These are phyloP conservation scores for Scaptodrosophila lebanonensis DNA, from an alignment of 1,140 invertebrate genomes.

Conservation along the genomic window DNA sequence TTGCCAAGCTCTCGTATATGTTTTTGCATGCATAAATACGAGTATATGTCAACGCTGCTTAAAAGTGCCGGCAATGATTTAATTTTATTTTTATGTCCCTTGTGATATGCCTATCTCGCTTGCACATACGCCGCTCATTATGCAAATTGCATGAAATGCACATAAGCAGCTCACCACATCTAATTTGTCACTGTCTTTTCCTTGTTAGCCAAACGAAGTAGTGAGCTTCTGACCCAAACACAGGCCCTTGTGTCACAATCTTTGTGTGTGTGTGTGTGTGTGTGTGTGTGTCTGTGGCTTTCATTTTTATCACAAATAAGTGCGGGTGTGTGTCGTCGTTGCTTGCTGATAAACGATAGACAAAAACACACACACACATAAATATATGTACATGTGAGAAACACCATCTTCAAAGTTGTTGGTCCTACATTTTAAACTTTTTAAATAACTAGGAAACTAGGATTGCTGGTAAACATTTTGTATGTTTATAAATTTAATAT, in stretches of 20 bases:
- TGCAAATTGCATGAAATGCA: constrained; percentile 71
- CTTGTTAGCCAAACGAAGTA: constrained; percentile 64
- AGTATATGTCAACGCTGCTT: constrained; percentile 44
- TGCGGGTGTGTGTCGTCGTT: constrained; percentile 26
- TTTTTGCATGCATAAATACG: too few relatives aligned
- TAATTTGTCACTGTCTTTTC: constrained; percentile 74
- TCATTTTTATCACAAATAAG: constrained; percentile 66
- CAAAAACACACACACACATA: constrained; percentile 52
- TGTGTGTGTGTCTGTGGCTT: constrained; percentile 52
- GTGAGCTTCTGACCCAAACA: background rate
- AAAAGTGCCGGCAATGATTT: constrained; percentile 69
- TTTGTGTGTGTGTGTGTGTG: constrained; percentile 5
- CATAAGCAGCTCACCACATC: constrained; percentile 73
- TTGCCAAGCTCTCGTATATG: too few relatives aligned
- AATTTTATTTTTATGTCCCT: constrained; percentile 46
- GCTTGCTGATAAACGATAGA: constrained; percentile 54
- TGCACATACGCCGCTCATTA: constrained; percentile 47
- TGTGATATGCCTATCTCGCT: constrained; percentile 12
- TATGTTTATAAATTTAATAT: too few relatives aligned
- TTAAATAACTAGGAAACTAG: too few relatives aligned
- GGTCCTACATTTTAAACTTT: too few relatives aligned
- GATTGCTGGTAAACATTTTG: too few relatives aligned
- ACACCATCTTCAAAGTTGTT: too few relatives aligned
- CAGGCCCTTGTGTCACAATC: constrained; percentile 12
- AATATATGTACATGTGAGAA: too few relatives aligned